Base-by-base conservation (phyloP, 1,140 invertebrate species). In the Euschistus heros region DNA sequence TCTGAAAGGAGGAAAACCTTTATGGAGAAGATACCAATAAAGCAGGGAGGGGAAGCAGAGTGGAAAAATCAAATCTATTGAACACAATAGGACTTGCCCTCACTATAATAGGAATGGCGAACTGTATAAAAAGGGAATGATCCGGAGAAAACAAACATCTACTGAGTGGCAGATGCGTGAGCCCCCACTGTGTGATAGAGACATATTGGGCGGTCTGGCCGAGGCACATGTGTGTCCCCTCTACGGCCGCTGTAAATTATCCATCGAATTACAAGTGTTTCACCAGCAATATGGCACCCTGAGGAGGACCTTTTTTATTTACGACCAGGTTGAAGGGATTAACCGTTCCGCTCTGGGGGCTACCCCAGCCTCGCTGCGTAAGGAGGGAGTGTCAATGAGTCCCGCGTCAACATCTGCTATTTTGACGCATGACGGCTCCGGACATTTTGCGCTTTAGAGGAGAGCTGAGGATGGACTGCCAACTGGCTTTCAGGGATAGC, bases 231-330 rank as follows among this genome's bases (percentile, higher is more conserved):
- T 50, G 47, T 50, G 33, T 50, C 17, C n/a, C 47, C 22, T 5
- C n/a, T 18, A 1, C n/a, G 22, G 22, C 47, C 5, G n/a, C 47
- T 50, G 47, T 50, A 50, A 50, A 50, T 50, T 50, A 50, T 50
- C 47, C 47, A 22, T 22, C 47, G 47, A 50, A 50, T 50, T 50
- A 50, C 47, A 50, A 50, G 47, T 50, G 47, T 50, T 50, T 50
- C 47, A 50, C n/a, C 47, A 18, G 47, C 47, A 50, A 50, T 50
- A 50, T 50, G 47, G 47, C 47, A 50, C 22, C 33, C 33, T 37
- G 6, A 17, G 10, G 6, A 18, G n/a, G 47, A 22, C 2, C 8
- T 50, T 50, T 50, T 50, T 50, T 18, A 20, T 50, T 18, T 18
- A 22, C 22, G 47, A 6, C 47, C 5, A 18, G n/a, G n/a, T 50